phyloP scores from a whole-genome alignment of 2,797 vertebrate genomes.

The Parauchenoglanis punctatus region DNA sequence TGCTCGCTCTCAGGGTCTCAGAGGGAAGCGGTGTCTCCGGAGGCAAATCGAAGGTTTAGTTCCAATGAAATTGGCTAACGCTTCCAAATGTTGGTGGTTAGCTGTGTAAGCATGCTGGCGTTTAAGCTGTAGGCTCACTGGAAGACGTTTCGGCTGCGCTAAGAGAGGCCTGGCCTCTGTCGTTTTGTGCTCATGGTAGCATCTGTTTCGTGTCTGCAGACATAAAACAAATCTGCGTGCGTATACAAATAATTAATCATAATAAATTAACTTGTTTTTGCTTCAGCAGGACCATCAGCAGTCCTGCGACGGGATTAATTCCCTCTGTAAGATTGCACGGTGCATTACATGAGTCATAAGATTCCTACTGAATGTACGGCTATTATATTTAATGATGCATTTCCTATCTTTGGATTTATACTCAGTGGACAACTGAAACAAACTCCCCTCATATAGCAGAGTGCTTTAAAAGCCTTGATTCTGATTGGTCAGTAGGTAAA shows the following conservation, averaged over 20 bases:
- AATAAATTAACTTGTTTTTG: constrained; percentile 3
- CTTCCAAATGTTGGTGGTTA: background rate
- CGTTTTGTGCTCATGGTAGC: background rate
- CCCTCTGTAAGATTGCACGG: background rate
- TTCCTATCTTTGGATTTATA: background rate
- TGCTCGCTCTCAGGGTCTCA: background rate
- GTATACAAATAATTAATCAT: constrained; percentile 6
- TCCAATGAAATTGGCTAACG: background rate
- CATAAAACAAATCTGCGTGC: background rate
- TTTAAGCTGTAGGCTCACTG: background rate
- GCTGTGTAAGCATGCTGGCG: background rate
- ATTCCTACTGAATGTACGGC: background rate
- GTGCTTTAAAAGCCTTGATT: background rate
- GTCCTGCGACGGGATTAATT: background rate
- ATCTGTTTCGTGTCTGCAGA: constrained; percentile 14
- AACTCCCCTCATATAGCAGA: background rate
- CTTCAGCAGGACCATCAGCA: background rate
- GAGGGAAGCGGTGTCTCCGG: background rate
- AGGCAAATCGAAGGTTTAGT: constrained; percentile 2
- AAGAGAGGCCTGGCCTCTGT: constrained; percentile 14
- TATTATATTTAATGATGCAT: constrained; percentile 17
- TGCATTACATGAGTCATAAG: background rate
- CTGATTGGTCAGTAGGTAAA: background rate
- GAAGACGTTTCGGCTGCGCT: background rate
- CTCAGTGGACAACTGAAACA: background rate